Base-by-base conservation (phyloP, 1,140 invertebrate genomes). In the Rhagoletis zephyria region DNA sequence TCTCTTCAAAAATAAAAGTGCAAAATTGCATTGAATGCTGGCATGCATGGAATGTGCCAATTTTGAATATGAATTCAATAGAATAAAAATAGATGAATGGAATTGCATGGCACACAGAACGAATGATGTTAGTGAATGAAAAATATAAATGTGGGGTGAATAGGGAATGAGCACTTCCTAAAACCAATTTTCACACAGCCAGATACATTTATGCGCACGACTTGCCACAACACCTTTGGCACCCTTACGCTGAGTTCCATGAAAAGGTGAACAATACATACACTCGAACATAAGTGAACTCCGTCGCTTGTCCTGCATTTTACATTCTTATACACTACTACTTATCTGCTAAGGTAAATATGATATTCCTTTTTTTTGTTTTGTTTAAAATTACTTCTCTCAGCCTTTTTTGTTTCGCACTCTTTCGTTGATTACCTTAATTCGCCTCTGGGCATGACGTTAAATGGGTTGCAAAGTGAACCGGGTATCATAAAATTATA, bases 381-480 rank as follows among this genome's bases (percentile, higher is more conserved):
- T 45, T 70, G 42, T 45, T 42, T 16, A 14, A 40, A 14, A 74
- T 74, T 74, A 74, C 40, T 16, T 42, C 3, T 74, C n/a, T 74
- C 45, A 42, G 6, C 45, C 1, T 63, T 48, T 48, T 48, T 48
- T 56, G 51, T 56, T 56, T 56, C 10, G 51, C 1, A 1, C 1
- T n/a, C 16, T 45, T n/a, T 74, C 5, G 14, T 12, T 48, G 4
- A 16, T 30, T 5, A 6, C 67, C 67, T 74, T 74, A 42, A 74
- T 74, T 74, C n/a, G 67, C 42, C 67, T 74, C 42, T 16, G 5
- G 67, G 12, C 6, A 40, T 74, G 42, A 12, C 67, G 45, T 45
- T 74, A 42, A 81, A 56, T 51, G 74, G 45, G 6, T 81, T 42
- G 74, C 48, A 56, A 81, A 81, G 48, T 81, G 74, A 51, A 19